phyloP scores from a whole-genome alignment of 2,113 vertebrate species.

The Cichladusa arquata region DNA sequence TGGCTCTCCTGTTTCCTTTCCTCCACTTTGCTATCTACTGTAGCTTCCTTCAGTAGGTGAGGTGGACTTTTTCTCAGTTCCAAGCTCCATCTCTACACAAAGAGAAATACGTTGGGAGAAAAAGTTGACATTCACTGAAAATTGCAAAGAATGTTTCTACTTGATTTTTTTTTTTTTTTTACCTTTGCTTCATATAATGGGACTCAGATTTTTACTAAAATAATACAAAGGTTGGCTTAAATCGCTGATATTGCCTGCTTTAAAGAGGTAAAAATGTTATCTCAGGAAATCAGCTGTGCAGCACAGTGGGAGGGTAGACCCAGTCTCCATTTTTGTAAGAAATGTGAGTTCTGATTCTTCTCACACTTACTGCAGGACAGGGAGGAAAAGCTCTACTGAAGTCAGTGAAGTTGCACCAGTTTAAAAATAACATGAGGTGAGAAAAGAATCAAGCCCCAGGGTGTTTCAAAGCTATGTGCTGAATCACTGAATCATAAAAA shows the following conservation, averaged over 20 bases:
- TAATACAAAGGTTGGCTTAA: not conserved
- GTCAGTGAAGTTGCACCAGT: constrained; percentile 32
- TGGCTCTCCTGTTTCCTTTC: not conserved
- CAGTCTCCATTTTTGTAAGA: not conserved
- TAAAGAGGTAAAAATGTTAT: not conserved
- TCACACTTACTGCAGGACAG: not conserved
- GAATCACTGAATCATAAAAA: constrained; percentile 50
- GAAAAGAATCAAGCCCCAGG: constrained; percentile 44
- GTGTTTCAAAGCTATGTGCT: constrained; percentile 44
- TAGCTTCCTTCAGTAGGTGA: not conserved
- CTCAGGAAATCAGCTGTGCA: not conserved
- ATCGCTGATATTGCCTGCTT: not conserved
- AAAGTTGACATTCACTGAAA: not conserved
- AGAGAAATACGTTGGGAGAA: not conserved
- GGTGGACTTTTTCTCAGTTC: not conserved
- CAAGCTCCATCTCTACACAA: not conserved
- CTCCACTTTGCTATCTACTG: not conserved
- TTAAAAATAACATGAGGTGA: constrained; percentile 56
- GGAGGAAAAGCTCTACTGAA: not conserved
- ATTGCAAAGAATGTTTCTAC: not conserved
- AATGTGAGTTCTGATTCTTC: not conserved
- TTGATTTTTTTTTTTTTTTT: not conserved
- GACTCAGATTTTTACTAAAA: not conserved
- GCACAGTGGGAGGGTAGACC: not conserved
- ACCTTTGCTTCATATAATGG: not conserved